Percentiles rank a stretch among this genome's conserved stretches.
These are phyloP conservation scores for Leucoraja erinaceus DNA, from an alignment of 2,113 vertebrate species.

Conservation along the genomic window DNA sequence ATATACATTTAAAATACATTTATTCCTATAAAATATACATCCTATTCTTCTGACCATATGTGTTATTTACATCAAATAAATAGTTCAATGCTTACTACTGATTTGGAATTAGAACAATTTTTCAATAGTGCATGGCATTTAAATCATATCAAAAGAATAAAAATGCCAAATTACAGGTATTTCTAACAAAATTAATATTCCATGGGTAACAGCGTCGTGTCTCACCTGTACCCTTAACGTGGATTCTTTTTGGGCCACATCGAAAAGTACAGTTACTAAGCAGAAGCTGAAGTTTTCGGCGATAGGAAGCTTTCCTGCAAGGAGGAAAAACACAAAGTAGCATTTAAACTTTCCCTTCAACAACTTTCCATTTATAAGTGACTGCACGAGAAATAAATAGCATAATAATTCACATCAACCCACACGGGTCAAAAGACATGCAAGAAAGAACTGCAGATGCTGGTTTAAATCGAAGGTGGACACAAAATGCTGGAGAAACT, in stretches of 20 bases:
- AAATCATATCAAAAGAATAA: not conserved
- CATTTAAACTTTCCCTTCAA: not conserved
- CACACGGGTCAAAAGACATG: no score
- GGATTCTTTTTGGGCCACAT: slow-evolving; percentile 80
- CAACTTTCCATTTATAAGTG: not conserved
- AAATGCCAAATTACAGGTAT: not conserved
- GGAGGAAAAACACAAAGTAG: slow-evolving; percentile 39
- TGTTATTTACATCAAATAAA: not conserved
- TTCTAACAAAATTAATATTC: not conserved
- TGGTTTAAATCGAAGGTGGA: no score
- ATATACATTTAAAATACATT: no score
- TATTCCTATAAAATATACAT: not conserved
- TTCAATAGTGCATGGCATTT: not conserved
- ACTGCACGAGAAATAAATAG: not conserved
- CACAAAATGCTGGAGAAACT: no score
- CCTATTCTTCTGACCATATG: not conserved
- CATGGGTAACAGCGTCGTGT: not conserved
- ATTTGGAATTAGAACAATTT: not conserved
- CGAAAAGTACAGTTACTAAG: slow-evolving; percentile 81
- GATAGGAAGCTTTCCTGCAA: slow-evolving; percentile 77
- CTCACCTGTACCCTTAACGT: slow-evolving; percentile 72
- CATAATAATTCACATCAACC: no score
- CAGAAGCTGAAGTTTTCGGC: slow-evolving; percentile 93
- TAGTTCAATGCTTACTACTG: not conserved
- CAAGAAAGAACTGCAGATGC: no score